phyloP scores from a whole-genome alignment of 2,797 vertebrate genomes.

The Neopelma chrysocephalum region DNA sequence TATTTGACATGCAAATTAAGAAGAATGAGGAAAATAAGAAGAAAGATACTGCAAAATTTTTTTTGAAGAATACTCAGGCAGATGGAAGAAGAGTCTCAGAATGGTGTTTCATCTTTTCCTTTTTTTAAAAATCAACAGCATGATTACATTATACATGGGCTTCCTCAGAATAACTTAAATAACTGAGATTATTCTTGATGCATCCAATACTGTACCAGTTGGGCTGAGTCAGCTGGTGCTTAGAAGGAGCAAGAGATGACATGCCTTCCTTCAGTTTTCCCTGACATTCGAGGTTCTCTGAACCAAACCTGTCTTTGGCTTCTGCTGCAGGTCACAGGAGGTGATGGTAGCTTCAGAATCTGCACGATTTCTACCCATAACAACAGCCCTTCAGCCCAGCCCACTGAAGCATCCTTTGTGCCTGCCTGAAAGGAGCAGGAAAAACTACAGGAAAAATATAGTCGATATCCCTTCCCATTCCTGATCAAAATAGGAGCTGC shows the following conservation, averaged over 20 bases:
- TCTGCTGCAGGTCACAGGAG: neutral
- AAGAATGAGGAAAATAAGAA: neutral
- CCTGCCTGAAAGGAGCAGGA: neutral
- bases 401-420: neutral
- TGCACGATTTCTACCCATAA: fast-evolving
- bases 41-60: neutral
- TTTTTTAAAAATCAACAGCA: neutral
- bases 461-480: neutral
- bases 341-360: neutral
- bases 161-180: neutral
- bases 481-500: neutral
- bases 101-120: neutral
- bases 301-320: neutral
- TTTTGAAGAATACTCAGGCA: neutral
- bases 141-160: neutral
- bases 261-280: neutral
- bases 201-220: neutral
- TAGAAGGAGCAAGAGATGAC: neutral
- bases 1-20: constrained; percentile 26
- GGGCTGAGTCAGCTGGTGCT: neutral
- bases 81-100: neutral
- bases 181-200: neutral
- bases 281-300: neutral
- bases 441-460: neutral
- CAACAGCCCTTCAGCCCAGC: neutral